Percentiles rank a stretch among this genome's conserved stretches.
These are phyloP conservation scores for Pelodytes ibericus DNA, from an alignment of 2,797 vertebrate species.

Conservation along the genomic window DNA sequence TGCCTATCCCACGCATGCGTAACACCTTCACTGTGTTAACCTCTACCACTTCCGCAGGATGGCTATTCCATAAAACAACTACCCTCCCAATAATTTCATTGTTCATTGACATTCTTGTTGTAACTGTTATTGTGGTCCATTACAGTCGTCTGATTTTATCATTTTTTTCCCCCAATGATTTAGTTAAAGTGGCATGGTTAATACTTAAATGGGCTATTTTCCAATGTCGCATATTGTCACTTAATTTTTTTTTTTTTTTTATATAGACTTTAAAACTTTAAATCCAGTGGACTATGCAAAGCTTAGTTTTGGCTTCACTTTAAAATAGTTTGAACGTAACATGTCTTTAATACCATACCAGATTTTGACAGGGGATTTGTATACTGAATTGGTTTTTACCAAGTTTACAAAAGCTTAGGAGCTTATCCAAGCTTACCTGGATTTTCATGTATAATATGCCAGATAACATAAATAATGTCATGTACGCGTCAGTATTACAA, in stretches of 20 bases:
- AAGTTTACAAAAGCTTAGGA: slow-evolving; percentile 58
- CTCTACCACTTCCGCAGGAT: no score
- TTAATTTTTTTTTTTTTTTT: neutral
- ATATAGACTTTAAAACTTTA: slow-evolving; percentile 51
- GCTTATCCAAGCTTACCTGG: slow-evolving; percentile 58
- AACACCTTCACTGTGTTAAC: no score
- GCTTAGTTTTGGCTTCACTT: slow-evolving; percentile 50
- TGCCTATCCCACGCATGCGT: no score
- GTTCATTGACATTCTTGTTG: no score
- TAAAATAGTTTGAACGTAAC: slow-evolving; percentile 29
- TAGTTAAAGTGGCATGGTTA: no score
- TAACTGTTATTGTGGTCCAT: no score
- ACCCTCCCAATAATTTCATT: no score
- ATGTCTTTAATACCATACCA: slow-evolving; percentile 47
- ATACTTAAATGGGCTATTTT: no score
- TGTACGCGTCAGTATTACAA: slow-evolving; percentile 54
- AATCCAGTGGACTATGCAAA: slow-evolving; percentile 50
- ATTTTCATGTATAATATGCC: slow-evolving; percentile 32
- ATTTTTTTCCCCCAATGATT: no score
- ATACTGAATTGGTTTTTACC: slow-evolving; percentile 41
- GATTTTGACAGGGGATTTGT: slow-evolving; percentile 51
- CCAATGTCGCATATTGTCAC: neutral
- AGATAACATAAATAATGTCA: slow-evolving; percentile 53
- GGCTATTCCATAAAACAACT: no score
- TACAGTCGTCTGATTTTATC: no score